phyloP scores from a whole-genome alignment of 2,113 vertebrate species.

The Butorides virescens region DNA sequence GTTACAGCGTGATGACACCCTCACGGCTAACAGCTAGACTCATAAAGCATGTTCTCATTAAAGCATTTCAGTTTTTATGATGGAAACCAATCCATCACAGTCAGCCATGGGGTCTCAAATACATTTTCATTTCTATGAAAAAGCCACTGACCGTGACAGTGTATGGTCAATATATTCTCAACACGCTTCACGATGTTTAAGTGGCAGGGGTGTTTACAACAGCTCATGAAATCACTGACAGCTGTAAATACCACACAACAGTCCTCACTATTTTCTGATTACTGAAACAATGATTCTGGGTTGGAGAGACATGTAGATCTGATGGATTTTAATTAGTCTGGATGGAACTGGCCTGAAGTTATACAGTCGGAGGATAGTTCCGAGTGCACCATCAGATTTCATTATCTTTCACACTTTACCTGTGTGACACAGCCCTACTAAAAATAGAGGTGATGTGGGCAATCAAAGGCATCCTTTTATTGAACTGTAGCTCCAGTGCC shows the following conservation, averaged over 20 bases:
- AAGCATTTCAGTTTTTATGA: constrained; percentile 56
- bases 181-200: background rate
- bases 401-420: background rate
- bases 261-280: background rate
- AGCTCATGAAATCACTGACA: constrained; percentile 21
- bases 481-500: background rate
- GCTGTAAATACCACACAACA: constrained; percentile 10
- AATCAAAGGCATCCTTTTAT: background rate
- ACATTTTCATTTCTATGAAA: constrained; percentile 24
- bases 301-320: background rate
- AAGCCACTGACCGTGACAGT: background rate
- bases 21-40: constrained; percentile 30
- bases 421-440: background rate
- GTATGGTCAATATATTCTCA: background rate
- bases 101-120: constrained; percentile 16
- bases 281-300: background rate
- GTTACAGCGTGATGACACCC: constrained; percentile 26
- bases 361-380: background rate
- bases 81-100: constrained; percentile 45
- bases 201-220: constrained; percentile 29
- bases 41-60: constrained; percentile 58
- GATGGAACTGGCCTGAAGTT: background rate
- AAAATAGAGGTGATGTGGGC: background rate
- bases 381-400: background rate
- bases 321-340: background rate